Evolutionary conservation across 2,113 vertebrate species (phyloP).

Genomic region (Clupea harengus): DNA sequence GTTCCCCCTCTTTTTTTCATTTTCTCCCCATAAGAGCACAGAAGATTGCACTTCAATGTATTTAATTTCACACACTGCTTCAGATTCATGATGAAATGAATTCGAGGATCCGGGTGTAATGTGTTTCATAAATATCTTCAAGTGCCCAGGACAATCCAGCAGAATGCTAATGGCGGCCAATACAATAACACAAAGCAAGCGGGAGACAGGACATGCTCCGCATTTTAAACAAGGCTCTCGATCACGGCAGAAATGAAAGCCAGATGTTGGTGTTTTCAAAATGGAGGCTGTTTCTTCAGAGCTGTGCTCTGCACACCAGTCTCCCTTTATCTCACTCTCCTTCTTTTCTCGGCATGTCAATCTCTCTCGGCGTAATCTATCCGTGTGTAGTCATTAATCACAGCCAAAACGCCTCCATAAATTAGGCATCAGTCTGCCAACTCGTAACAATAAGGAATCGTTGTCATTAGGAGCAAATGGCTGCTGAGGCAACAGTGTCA

Average conservation of each 20-base stretch:
- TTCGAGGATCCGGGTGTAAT: slow-evolving; percentile 48
- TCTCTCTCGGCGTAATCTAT: slow-evolving; percentile 57
- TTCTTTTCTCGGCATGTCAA: background rate
- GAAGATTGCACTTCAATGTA: slow-evolving; percentile 57
- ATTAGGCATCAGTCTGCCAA: slow-evolving; percentile 41
- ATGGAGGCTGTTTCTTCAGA: slow-evolving; percentile 28
- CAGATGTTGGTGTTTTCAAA: slow-evolving; percentile 21
- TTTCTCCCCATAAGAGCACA: slow-evolving; percentile 50
- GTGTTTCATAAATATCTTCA: slow-evolving; percentile 52
- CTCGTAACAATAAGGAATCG: slow-evolving; percentile 39
- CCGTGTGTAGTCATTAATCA: slow-evolving; percentile 68
- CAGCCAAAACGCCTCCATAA: slow-evolving; percentile 54
- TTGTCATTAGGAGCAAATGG: slow-evolving; percentile 32
- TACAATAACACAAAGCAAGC: slow-evolving; percentile 20
- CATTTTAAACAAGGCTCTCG: slow-evolving; percentile 23
- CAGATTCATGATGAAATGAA: slow-evolving; percentile 67
- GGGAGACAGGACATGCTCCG: background rate
- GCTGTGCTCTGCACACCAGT: slow-evolving; percentile 7
- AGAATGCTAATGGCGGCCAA: slow-evolving; percentile 35
- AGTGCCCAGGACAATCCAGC: slow-evolving; percentile 31
- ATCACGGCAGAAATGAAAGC: slow-evolving; percentile 9
- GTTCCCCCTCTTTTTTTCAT: background rate
- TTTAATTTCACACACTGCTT: slow-evolving; percentile 73
- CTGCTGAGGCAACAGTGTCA: slow-evolving; percentile 18
- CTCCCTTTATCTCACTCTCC: slow-evolving; percentile 13